Conservation (phyloP, 2,888 invertebrate species). For the Panzeria rudis region DNA sequence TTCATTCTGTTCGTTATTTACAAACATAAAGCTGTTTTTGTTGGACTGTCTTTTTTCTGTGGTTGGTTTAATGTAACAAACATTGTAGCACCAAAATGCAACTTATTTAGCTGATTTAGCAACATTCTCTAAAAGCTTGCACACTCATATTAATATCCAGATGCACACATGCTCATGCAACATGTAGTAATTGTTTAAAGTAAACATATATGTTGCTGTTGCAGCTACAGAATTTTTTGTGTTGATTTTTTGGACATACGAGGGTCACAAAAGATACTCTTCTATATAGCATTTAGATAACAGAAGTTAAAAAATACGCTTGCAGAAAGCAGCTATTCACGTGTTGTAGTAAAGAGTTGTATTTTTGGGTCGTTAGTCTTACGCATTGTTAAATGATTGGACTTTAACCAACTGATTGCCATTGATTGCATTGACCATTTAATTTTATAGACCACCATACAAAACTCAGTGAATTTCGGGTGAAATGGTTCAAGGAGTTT, state of each 20-base stretch:
- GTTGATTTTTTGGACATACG: not conserved
- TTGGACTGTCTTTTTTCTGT: constrained; percentile 15
- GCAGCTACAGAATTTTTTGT: not conserved
- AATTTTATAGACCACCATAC: too few relatives aligned
- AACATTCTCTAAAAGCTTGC: constrained; percentile 45
- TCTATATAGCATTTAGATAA: too few relatives aligned
- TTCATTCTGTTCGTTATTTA: constrained; percentile 26
- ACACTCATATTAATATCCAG: not conserved
- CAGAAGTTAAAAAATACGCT: too few relatives aligned
- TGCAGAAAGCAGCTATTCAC: too few relatives aligned
- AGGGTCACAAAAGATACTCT: too few relatives aligned
- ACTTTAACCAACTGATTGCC: too few relatives aligned
- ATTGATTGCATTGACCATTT: too few relatives aligned
- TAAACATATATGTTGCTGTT: constrained; percentile 12
- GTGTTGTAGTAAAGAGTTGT: too few relatives aligned
- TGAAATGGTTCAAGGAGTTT: too few relatives aligned
- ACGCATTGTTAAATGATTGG: too few relatives aligned
- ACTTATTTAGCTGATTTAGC: constrained; percentile 50
- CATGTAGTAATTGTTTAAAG: constrained; percentile 19
- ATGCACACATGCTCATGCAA: not conserved
- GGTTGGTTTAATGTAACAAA: constrained; percentile 30
- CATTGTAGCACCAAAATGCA: constrained; percentile 42
- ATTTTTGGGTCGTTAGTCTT: too few relatives aligned
- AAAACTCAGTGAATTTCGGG: too few relatives aligned
- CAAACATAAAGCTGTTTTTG: constrained; percentile 32